Conservation (phyloP, 2,113 vertebrate genomes). For the Plectropomus leopardus region DNA sequence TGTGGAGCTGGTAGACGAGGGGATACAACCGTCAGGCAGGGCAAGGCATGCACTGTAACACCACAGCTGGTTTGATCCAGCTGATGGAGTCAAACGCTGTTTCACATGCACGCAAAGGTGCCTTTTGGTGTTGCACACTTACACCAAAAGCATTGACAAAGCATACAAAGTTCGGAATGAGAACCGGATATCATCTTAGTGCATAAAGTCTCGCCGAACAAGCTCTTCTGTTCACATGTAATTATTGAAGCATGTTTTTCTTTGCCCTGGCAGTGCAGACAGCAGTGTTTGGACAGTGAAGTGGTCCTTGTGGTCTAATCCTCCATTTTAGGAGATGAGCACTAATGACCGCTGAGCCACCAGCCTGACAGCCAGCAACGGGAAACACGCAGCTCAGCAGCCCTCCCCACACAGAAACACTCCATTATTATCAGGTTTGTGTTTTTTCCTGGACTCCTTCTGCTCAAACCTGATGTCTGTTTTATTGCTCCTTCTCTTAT, state of each 20-base stretch:
- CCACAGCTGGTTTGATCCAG: too few relatives aligned
- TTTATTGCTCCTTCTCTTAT: slow-evolving; percentile 1
- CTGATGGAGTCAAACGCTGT: too few relatives aligned
- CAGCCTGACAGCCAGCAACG: slow-evolving; percentile 20
- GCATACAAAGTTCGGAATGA: too few relatives aligned
- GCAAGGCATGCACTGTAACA: too few relatives aligned
- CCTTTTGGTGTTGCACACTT: too few relatives aligned
- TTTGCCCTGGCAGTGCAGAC: background rate
- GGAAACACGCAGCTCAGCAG: slow-evolving; percentile 14
- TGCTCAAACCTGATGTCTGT: slow-evolving; percentile 14
- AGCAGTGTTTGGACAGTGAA: slow-evolving; percentile 37
- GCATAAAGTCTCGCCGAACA: background rate
- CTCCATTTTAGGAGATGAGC: slow-evolving; percentile 44
- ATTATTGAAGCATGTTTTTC: background rate
- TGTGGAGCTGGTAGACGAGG: too few relatives aligned
- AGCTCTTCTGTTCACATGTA: background rate
- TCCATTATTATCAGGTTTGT: background rate
- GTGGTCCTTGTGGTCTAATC: slow-evolving; percentile 36
- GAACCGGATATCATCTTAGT: too few relatives aligned
- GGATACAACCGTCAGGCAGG: too few relatives aligned
- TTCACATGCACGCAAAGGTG: too few relatives aligned
- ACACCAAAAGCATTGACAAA: too few relatives aligned
- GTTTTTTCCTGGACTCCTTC: slow-evolving; percentile 6
- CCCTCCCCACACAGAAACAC: background rate
- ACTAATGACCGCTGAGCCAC: slow-evolving; percentile 42